Evolutionary conservation across 2,113 vertebrate genomes (phyloP), one percentile per base, ranked within the genome.

Genomic region (Stercorarius parasiticus): DNA sequence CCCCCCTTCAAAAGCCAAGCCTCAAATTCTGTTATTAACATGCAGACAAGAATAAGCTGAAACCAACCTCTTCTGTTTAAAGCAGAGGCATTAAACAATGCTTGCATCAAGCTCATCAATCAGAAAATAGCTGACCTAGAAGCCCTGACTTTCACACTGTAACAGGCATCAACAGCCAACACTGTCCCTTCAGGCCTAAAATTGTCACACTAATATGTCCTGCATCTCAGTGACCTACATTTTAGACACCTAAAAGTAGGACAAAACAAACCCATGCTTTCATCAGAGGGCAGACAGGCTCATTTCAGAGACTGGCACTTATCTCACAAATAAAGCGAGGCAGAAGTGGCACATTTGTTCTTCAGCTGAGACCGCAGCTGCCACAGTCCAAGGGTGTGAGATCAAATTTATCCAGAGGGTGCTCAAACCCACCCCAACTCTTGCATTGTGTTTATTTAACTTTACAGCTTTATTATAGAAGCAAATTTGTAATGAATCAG

Each of bases 161-260:
- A 67, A 77, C 69, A 82, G 77, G 29, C 88, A 90, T 58, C 87
- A 36, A 70, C 20, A 52, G 82, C 73, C 76, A 77, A 7, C 70
- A 29, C 91, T 83, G 83, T 74, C 80, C 93, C 96, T 70, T 52
- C 91, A 76, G 96, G 94, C 95, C 64, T 84, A 36, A 71, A 91
- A 73, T 1, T 38, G 47, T 78, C 94, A 93, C 29, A 3, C 59
- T 65, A 6, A n/a, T 58, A 58, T 6, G 67, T 15, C 76, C 88
- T 72, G 70, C 45, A 80, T 69, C 72, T 77, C 92, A 65, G 67
- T 95, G 96, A 97, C 95, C 97, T 82, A 96, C 67, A 97, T 95
- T 93, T 90, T 3, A 86, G 86, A 81, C 61, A 86, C 65, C 50
- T 52, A 38, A 9, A 96, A 93, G 88, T 55, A 90, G 90, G 65